Base-by-base conservation (phyloP, 2,888 invertebrate species). In the Caenorhabditis imperialis region DNA sequence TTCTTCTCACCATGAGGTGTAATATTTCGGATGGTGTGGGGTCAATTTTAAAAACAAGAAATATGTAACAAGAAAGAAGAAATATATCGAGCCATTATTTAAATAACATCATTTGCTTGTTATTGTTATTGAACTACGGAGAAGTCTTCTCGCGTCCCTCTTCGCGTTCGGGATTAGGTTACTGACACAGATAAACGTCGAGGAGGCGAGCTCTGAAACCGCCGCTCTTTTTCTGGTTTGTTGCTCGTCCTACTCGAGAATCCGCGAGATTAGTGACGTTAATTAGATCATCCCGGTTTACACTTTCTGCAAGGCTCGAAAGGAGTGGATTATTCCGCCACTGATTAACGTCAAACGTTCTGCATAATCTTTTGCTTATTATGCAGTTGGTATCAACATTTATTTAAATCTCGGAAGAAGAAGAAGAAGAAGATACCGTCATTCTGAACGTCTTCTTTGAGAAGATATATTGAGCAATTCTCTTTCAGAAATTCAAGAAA, bases 91-190 rank as follows among this genome's bases (percentile, higher is more conserved):
- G 25, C 55, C 55, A 55, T 65, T 55, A 55, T 55, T 47, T 40
- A 54, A 63, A 63, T 54, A 63, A 63, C 63, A 63, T 54, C 54
- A 47, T 65, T 55, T 55, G 54, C 54, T 55, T 67, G 57, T 67
- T 67, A 67, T 57, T 67, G 67, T 67, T 51, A 57, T 67, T 67
- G 67, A 67, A 67, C 67, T 67, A 51, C 50, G 57, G 57, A 55
- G 38, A 14, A 67, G 65, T 37, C 50, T 51, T 57, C 53, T 67
- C 44, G 57, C 45, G 45, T 44, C 42, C 44, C 55, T 38, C 63
- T 57, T 51, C 53, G 44, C 51, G 67, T 67, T 67, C 67, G 51
- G 37, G 67, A 67, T 67, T 67, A 67, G 57, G 67, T 67, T 67
- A 67, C 67, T 67, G 57, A 51, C 67, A 67, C 67, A 67, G 67